These are phyloP conservation scores for Chaetorhynchus papuensis DNA, from an alignment of 2,113 vertebrate genomes.

Conservation along the genomic window DNA sequence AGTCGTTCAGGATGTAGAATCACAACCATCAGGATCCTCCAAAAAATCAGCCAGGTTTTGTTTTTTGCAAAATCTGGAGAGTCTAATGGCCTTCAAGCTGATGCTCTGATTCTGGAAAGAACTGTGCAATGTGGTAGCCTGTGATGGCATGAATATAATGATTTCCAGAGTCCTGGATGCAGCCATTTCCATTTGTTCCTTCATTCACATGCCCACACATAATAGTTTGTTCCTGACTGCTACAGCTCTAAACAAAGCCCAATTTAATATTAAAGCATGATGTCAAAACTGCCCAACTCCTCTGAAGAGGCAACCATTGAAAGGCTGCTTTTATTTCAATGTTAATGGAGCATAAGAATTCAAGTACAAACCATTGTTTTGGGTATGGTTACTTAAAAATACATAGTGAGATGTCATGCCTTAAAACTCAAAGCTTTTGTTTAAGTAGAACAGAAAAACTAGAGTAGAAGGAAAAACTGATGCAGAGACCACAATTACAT, in stretches of 20 bases:
- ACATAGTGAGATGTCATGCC: neutral
- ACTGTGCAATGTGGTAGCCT: neutral
- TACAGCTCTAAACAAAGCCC: neutral
- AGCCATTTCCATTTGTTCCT: conserved; percentile 20
- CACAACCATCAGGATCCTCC: neutral
- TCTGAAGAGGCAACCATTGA: neutral
- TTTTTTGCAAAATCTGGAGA: neutral
- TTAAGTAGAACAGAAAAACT: conserved; percentile 20
- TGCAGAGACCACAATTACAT: neutral
- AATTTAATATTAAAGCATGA: neutral
- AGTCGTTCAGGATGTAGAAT: neutral
- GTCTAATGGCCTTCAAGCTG: neutral
- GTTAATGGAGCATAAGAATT: neutral
- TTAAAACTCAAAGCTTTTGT: neutral
- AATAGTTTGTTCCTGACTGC: neutral
- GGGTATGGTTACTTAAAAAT: neutral
- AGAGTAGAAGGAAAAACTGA: neutral
- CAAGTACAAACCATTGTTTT: neutral
- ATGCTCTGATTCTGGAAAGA: neutral
- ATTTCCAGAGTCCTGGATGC: conserved; percentile 28
- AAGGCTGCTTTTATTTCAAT: neutral
- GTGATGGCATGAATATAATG: neutral
- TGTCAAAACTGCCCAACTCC: neutral
- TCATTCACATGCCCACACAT: neutral
- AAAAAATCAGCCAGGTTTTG: neutral